These are phyloP conservation scores for Phoeniculus purpureus DNA, from an alignment of 2,797 vertebrate species.

Conservation along the genomic window DNA sequence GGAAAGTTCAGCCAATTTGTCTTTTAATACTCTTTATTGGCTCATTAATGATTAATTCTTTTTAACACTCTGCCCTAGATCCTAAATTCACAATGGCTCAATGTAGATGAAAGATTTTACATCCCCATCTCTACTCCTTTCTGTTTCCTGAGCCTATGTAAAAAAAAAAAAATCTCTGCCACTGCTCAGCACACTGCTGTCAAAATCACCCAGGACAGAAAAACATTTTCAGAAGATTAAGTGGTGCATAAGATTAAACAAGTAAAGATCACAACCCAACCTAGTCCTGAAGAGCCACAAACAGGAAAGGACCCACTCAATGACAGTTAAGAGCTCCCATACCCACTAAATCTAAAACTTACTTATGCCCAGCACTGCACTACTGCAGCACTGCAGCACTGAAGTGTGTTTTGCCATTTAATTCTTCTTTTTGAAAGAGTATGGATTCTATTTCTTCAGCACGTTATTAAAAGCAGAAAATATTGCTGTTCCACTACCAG, in stretches of 20 bases:
- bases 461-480: background rate
- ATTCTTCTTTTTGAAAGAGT: background rate
- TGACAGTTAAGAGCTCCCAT: background rate
- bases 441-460: background rate
- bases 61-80: constrained; percentile 60
- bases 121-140: background rate
- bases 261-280: background rate
- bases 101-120: constrained; percentile 54
- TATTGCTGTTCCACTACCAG: background rate
- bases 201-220: background rate
- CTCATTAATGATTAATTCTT: constrained; percentile 75
- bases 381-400: constrained; percentile 23
- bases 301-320: background rate
- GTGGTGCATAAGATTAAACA: background rate
- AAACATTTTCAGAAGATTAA: background rate
- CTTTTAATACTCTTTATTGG: constrained; percentile 73
- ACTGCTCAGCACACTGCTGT: background rate
- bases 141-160: background rate
- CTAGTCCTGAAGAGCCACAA: background rate
- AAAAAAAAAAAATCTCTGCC: background rate
- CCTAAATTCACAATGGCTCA: constrained; percentile 67
- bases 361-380: background rate
- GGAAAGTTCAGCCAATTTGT: constrained; percentile 69
- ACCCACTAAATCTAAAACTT: background rate
- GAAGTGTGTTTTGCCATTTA: background rate